phyloP scores from a whole-genome alignment of 2,797 vertebrate species.

The Lemur catta region DNA sequence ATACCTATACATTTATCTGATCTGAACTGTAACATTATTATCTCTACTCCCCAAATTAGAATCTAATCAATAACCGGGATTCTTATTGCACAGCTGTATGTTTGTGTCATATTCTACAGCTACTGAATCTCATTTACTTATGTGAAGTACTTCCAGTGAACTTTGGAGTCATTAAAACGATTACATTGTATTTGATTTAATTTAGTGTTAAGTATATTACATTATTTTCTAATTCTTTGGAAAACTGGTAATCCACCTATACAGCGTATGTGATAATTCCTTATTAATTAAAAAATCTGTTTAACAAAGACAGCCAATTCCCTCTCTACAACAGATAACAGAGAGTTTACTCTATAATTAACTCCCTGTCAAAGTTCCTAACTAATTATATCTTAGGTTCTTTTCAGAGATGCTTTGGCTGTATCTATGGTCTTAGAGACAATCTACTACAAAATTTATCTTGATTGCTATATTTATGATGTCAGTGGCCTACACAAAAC shows the following conservation, averaged over 20 bases:
- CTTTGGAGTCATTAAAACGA: conserved; percentile 22
- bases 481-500: background rate
- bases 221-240: conserved; percentile 51
- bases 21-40: background rate
- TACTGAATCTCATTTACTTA: background rate
- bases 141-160: background rate
- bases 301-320: conserved; percentile 25
- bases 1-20: background rate
- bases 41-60: background rate
- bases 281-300: conserved; percentile 66
- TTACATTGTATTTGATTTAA: conserved; percentile 50
- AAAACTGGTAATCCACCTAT: conserved; percentile 5
- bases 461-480: background rate
- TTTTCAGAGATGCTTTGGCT: background rate
- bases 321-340: conserved; percentile 12
- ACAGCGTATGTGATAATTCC: conserved; percentile 24
- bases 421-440: background rate
- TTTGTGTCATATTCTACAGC: background rate
- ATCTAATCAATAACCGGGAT: background rate
- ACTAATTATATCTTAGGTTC: background rate
- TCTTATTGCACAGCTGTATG: background rate
- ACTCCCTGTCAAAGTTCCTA: conserved; percentile 38
- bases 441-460: background rate
- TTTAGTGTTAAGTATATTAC: conserved; percentile 50
- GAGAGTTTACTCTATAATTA: conserved; percentile 45